phyloP scores from a whole-genome alignment of 2,797 vertebrate species.

The Emydoidea blandingii region DNA sequence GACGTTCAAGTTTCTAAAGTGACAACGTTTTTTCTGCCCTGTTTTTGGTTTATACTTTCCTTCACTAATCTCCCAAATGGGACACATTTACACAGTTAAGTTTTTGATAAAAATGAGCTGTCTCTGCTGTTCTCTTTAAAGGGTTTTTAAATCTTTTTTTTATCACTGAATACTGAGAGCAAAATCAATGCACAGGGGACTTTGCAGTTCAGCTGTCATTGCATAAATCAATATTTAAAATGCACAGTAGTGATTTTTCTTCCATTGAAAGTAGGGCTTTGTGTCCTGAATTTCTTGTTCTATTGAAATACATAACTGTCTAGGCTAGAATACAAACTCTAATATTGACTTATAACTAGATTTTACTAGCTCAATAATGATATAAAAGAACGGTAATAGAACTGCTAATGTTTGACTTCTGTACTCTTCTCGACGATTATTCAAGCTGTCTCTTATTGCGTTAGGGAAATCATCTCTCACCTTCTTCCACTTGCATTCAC shows the following conservation, averaged over 20 bases:
- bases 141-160: neutral
- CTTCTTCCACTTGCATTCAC: neutral
- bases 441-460: constrained; percentile 9
- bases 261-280: constrained; percentile 42
- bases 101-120: constrained; percentile 64
- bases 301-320: constrained; percentile 51
- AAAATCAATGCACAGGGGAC: constrained; percentile 55
- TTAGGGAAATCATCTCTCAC: neutral
- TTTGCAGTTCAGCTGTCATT: constrained; percentile 51
- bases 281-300: constrained; percentile 55
- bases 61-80: neutral
- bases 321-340: constrained; percentile 16
- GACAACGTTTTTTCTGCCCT: constrained; percentile 12
- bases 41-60: constrained; percentile 25
- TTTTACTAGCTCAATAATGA: constrained; percentile 13
- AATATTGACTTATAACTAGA: constrained; percentile 29
- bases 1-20: constrained; percentile 11
- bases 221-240: constrained; percentile 78
- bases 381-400: constrained; percentile 32
- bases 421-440: constrained; percentile 22
- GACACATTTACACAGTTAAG: constrained; percentile 28
- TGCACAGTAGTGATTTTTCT: constrained; percentile 20
- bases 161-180: constrained; percentile 39
- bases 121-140: constrained; percentile 60
- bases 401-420: constrained; percentile 32